Conservation (phyloP, 2,113 vertebrate species). For the Phocoena phocoena region DNA sequence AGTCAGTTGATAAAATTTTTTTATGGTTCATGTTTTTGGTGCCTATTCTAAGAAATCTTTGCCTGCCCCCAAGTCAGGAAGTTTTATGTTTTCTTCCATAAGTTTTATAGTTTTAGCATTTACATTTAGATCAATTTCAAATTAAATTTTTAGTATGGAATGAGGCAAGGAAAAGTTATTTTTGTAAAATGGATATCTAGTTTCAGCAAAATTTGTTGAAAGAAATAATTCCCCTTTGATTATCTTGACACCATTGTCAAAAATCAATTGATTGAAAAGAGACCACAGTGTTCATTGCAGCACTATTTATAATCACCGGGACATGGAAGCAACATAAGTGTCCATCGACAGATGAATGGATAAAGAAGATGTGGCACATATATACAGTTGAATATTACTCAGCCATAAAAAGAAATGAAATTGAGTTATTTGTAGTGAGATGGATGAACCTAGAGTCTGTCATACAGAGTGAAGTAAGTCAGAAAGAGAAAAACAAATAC, state of each 20-base stretch:
- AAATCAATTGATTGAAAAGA: too few relatives aligned
- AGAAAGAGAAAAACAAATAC: too few relatives aligned
- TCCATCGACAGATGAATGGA: too few relatives aligned
- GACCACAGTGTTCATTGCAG: too few relatives aligned
- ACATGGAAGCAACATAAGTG: too few relatives aligned
- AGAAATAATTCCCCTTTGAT: neutral
- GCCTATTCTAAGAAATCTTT: neutral
- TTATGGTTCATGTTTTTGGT: neutral
- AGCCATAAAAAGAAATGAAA: too few relatives aligned
- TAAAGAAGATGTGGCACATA: too few relatives aligned
- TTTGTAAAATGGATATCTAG: neutral
- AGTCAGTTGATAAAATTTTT: neutral
- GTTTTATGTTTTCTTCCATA: neutral
- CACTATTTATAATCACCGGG: too few relatives aligned
- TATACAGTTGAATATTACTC: too few relatives aligned
- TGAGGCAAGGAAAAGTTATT: neutral
- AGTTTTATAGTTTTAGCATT: neutral
- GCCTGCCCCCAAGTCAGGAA: neutral
- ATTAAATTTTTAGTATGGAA: neutral
- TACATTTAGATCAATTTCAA: neutral
- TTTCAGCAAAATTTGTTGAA: neutral
- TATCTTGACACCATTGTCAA: neutral
- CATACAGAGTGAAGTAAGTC: too few relatives aligned
- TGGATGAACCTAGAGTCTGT: too few relatives aligned
- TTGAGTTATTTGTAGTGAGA: too few relatives aligned